Base-by-base conservation (phyloP, 2,888 invertebrate genomes). In the Tetragnatha montana region DNA sequence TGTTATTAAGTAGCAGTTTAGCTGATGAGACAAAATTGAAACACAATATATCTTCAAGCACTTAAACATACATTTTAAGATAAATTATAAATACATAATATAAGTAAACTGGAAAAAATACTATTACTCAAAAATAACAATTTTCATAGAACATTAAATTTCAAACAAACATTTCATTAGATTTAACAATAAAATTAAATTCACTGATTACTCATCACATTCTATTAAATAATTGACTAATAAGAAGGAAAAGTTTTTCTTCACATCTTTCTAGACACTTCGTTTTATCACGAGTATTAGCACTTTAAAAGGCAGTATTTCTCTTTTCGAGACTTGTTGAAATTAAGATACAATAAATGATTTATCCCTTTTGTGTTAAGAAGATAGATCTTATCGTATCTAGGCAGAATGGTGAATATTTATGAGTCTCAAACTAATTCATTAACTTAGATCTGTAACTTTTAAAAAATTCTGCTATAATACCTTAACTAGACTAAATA, bases 391-490 rank as follows among this genome's bases (percentile, higher is more conserved):
- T 35, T 35, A 35, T 35, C 35, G 35, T 35, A 35, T n/a, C 35
- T 81, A 71, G n/a, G 70, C 71, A 81, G 71, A 50, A 50, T 81
- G 71, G 71, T 81, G 81, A 81, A 81, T 81, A 81, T 81, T 81
- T 71, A 81, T 81, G 50, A 81, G 81, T 47, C 4, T 22, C 7
- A 81, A 81, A 81, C 70, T 81, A 81, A 81, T 81, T 81, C 81
- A 81, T 71, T 81, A 50, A 50, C 50, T 47, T 50, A 2, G 50
- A 71, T 71, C 49, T 50, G 12, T 50, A 50, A 14, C 17, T 76
- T 49, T 76, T 76, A 49, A 71, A 81, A 81, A 50, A 21, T 6
- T 6, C 10, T n/a, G 12, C 50, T 71, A 17, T 68, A 80, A 80
- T 69, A 19, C 21, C 21, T 70, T 19, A 6, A 17, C 35, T 60